Conservation (phyloP, 1,140 invertebrate species). For the Drosophila oshimai region DNA sequence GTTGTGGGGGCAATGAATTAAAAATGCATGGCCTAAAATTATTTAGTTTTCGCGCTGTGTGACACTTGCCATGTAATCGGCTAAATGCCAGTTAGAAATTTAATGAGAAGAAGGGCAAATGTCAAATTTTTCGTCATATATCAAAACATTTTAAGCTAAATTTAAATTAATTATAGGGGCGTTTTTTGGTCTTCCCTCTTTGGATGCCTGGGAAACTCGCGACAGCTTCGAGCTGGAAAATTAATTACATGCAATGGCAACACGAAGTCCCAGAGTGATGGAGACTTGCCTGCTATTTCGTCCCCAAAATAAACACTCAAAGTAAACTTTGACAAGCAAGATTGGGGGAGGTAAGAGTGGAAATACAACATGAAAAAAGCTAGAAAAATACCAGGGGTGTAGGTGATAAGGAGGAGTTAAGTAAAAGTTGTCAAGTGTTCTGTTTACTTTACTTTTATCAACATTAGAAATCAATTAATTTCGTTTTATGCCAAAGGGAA, state of each 20-base stretch:
- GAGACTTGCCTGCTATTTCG: constrained; percentile 26
- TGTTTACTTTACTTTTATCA: constrained; percentile 54
- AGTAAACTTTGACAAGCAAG: constrained; percentile 49
- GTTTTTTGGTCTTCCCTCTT: neutral
- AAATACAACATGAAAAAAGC: neutral
- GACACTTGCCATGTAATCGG: neutral
- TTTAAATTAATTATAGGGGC: constrained; percentile 63
- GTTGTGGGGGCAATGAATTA: neutral
- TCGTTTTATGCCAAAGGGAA: constrained; percentile 30
- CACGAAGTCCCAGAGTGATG: constrained; percentile 32
- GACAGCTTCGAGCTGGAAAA: constrained; percentile 42
- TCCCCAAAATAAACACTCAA: constrained; percentile 59
- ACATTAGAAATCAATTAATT: constrained; percentile 71
- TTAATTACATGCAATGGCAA: constrained; percentile 67
- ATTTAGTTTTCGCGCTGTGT: constrained; percentile 34
- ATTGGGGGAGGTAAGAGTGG: neutral
- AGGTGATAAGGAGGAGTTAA: neutral
- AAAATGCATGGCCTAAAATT: constrained; percentile 10
- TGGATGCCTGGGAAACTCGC: constrained; percentile 11
- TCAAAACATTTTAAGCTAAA: constrained; percentile 62
- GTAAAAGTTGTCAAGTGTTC: constrained; percentile 55
- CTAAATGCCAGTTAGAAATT: neutral
- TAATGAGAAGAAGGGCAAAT: neutral
- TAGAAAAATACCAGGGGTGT: neutral
- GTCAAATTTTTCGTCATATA: constrained; percentile 27